These are phyloP conservation scores for Nowickia ferox DNA, from an alignment of 2,888 invertebrate genomes.

Conservation along the genomic window DNA sequence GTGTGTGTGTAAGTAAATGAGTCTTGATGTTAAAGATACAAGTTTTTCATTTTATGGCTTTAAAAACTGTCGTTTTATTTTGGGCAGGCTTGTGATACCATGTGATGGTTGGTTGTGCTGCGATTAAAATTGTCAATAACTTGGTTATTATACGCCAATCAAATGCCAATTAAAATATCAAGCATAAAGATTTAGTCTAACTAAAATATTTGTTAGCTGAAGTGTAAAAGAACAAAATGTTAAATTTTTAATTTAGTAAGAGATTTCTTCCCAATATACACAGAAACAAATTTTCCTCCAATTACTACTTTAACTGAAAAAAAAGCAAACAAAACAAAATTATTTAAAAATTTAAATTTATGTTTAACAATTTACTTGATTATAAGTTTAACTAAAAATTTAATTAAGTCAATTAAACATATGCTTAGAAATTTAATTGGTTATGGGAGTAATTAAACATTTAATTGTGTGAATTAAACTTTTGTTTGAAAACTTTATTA, in stretches of 20 bases:
- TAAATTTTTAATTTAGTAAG: background rate
- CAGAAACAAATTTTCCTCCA: too few relatives aligned
- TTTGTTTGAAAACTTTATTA: too few relatives aligned
- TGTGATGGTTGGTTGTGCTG: background rate
- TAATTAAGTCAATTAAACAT: too few relatives aligned
- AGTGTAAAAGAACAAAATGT: too few relatives aligned
- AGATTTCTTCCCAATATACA: background rate
- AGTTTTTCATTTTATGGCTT: background rate
- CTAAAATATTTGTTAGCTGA: constrained; percentile 23
- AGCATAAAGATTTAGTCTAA: constrained; percentile 43
- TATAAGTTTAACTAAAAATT: too few relatives aligned
- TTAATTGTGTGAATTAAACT: too few relatives aligned
- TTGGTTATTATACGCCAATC: constrained; percentile 25
- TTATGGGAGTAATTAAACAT: too few relatives aligned
- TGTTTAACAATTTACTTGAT: too few relatives aligned
- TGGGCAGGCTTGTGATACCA: background rate
- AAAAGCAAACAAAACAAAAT: too few relatives aligned
- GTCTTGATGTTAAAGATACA: constrained; percentile 3
- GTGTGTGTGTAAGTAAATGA: background rate
- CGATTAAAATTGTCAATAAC: constrained; percentile 45
- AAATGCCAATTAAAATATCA: constrained; percentile 49
- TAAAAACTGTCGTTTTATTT: background rate
- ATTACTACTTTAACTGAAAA: too few relatives aligned
- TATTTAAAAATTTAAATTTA: too few relatives aligned
- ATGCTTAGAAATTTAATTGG: too few relatives aligned